phyloP scores from a whole-genome alignment of 2,113 vertebrate genomes.

The Platysteira castanea region DNA sequence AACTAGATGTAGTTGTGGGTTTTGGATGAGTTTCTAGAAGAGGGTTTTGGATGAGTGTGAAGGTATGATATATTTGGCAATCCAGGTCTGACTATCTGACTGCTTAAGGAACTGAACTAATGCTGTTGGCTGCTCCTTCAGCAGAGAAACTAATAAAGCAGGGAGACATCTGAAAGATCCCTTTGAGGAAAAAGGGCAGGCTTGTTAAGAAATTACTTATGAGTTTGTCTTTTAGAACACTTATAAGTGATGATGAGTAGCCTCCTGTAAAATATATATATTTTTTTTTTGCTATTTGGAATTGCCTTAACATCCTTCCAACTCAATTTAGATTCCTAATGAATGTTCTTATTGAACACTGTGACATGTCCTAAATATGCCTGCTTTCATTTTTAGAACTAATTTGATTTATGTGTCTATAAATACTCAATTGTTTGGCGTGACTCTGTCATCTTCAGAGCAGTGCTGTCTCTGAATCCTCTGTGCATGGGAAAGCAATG shows the following conservation, averaged over 20 bases:
- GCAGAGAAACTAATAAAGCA: not conserved
- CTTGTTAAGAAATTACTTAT: not conserved
- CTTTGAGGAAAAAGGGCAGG: not conserved
- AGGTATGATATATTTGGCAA: not conserved
- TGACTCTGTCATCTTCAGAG: not conserved
- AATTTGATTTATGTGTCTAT: conserved; percentile 1
- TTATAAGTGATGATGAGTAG: not conserved
- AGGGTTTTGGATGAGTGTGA: not conserved
- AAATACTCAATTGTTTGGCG: not conserved
- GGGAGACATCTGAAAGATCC: not conserved
- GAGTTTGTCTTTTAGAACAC: not conserved
- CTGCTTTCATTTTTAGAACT: conserved; percentile 20
- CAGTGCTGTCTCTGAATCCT: not conserved
- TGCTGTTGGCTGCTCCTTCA: not conserved
- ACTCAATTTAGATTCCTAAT: conserved; percentile 19
- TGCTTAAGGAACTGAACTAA: not conserved
- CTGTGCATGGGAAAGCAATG: not conserved
- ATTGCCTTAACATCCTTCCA: not conserved
- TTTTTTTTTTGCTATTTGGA: not conserved
- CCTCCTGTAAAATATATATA: not conserved
- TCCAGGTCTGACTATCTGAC: not conserved
- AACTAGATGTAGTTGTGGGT: not conserved
- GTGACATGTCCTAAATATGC: conserved; percentile 32
- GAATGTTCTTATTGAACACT: not conserved
- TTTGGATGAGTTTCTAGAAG: not conserved